Base-by-base conservation (phyloP, 1,140 invertebrate species). In the Lepidurus couesii region DNA sequence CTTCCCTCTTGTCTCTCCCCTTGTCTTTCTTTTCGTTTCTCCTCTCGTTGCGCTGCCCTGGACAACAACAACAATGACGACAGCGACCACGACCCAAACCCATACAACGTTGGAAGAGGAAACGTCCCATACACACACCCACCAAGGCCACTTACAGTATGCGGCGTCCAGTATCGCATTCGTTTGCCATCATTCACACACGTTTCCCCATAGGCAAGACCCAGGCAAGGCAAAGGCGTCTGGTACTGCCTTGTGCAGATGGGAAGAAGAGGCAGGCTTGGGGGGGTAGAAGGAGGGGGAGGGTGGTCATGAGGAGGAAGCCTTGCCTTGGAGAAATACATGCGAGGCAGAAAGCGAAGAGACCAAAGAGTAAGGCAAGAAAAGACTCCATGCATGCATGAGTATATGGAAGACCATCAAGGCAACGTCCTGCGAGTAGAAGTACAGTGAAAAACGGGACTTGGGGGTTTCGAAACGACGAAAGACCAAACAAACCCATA, bases 401-500 rank as follows among this genome's bases (percentile, higher is more conserved):
- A 65, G 53, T 1, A 13, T 65, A 65, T 65, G 53, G 53, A 65
- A 65, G 53, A 21, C 53, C 53, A 21, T 65, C 53, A 21, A 65
- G 53, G 53, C 53, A 65, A 65, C 53, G 9, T 65, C 21, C 53
- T 9, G 16, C 53, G 16, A 16, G 21, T 13, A 7, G 16, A 65
- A 65, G 53, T 65, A 21, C 16, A 65, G 21, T n/a, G 53, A 0
- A 21, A 65, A 13, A 21, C 13, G 53, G 53, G 53, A 65, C n/a
- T 65, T 21, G 53, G 16, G 53, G 53, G 34, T 34, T 34, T 34
- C 13, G 53, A 65, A 13, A 21, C 53, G 53, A 65, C 21, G 10
- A 65, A 65, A 65, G 53, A 65, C 21, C 53, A 65, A 65, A 65
- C 53, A 65, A 65, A 65, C 53, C 45, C 53, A 65, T 65, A 65